These are phyloP conservation scores for Lucilia cuprina DNA, from an alignment of 1,140 invertebrate species.

Conservation along the genomic window DNA sequence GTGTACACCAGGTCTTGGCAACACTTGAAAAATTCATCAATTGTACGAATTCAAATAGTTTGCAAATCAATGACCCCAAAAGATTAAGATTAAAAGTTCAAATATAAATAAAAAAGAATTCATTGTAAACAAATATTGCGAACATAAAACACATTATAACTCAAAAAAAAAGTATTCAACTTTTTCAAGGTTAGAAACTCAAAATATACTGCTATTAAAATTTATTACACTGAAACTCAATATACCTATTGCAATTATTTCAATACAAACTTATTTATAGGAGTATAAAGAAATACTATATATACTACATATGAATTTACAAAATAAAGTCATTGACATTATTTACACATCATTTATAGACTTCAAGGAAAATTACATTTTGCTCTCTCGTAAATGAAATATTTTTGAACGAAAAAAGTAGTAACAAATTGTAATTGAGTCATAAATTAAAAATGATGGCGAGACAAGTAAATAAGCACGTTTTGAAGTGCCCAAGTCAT, in stretches of 20 bases:
- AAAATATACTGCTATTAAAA: neutral
- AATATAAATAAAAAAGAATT: neutral
- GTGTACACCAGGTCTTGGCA: too few relatives aligned
- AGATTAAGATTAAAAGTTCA: neutral
- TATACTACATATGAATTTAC: neutral
- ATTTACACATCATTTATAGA: constrained; percentile 8
- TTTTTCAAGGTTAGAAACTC: neutral
- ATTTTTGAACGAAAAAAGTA: neutral
- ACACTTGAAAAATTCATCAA: neutral
- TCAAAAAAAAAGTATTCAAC: neutral
- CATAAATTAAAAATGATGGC: neutral
- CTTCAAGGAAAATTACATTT: neutral
- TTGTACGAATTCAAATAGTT: neutral
- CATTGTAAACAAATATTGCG: neutral
- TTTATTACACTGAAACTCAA: neutral
- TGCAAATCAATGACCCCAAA: neutral
- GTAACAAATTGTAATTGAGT: neutral
- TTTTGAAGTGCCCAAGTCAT: neutral
- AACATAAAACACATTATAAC: neutral
- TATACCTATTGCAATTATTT: neutral
- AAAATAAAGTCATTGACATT: constrained; percentile 1
- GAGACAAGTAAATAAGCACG: neutral
- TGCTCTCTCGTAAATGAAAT: neutral
- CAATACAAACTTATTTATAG: neutral
- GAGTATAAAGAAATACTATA: neutral